Conservation (phyloP, 2,797 vertebrate species). For the Vipera ursinii region DNA sequence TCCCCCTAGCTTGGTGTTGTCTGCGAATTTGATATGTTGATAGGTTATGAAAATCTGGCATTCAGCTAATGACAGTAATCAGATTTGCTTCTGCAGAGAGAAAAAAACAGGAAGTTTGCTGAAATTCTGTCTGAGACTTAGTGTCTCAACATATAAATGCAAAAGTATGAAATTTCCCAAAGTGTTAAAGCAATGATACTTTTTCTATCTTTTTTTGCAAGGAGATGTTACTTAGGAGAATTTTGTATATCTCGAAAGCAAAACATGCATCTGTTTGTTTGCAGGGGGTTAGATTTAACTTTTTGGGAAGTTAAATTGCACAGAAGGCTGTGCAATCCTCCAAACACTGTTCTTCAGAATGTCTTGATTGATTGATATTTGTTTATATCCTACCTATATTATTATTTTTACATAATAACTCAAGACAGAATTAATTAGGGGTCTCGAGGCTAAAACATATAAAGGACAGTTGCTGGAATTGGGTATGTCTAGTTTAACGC, state of each 20-base stretch:
- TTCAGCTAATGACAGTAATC: not conserved
- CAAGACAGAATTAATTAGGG: not conserved
- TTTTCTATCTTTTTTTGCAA: not conserved
- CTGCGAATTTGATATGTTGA: not conserved
- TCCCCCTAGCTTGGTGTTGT: not conserved
- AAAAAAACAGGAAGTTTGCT: conserved; percentile 1
- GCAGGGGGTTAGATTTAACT: not conserved
- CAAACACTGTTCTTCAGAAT: not conserved
- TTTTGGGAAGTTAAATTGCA: not conserved
- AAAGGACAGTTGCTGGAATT: not conserved
- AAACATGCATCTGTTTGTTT: not conserved
- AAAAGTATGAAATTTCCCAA: not conserved
- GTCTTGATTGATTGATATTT: not conserved
- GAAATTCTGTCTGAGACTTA: conserved; percentile 8
- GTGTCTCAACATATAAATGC: not conserved
- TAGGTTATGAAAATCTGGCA: not conserved
- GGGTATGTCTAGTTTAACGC: not conserved
- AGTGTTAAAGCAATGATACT: not conserved
- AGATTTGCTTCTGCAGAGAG: not conserved
- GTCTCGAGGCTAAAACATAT: not conserved
- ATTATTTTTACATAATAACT: not conserved
- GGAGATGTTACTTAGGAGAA: not conserved
- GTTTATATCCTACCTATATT: too few species aligned
- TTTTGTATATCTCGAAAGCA: not conserved
- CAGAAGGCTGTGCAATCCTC: not conserved